Evolutionary conservation across 1,140 invertebrate species (phyloP).

Genomic region (Drosophila tropicalis): DNA sequence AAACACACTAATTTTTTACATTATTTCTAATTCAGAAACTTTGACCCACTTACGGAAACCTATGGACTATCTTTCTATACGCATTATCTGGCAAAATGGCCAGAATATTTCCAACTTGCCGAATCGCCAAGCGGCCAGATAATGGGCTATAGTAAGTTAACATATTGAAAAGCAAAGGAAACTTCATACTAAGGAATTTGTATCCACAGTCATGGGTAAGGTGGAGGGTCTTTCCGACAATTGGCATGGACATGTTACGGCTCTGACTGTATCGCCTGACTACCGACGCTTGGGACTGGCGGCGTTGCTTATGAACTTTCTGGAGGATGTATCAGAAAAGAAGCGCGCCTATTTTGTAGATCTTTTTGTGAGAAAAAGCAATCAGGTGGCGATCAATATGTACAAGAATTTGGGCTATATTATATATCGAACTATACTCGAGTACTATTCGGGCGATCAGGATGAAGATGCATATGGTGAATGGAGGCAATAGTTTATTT

Average conservation of each 20-base stretch:
- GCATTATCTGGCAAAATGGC: conserved; percentile 98
- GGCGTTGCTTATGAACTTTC: conserved; percentile 95
- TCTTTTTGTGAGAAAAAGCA: conserved; percentile 98
- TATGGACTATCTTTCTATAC: conserved; percentile 99
- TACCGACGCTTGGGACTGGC: conserved; percentile 96
- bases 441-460: conserved; percentile 98
- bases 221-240: conserved; percentile 97
- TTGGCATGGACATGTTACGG: conserved; percentile 99
- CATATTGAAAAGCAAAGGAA: neutral
- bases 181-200: neutral
- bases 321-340: conserved; percentile 98
- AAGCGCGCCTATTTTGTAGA: conserved; percentile 99
- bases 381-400: conserved; percentile 98
- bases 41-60: conserved; percentile 98
- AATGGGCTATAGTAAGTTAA: conserved; percentile 98
- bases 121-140: conserved; percentile 97
- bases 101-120: conserved; percentile 99
- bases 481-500: neutral
- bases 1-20: neutral
- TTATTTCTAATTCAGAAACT: conserved; percentile 87
- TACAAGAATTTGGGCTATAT: conserved; percentile 98
- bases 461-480: conserved; percentile 99
- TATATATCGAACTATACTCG: conserved; percentile 96
- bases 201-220: conserved; percentile 97
- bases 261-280: conserved; percentile 97